phyloP scores from a whole-genome alignment of 2,113 vertebrate genomes.

The Otus sunia region DNA sequence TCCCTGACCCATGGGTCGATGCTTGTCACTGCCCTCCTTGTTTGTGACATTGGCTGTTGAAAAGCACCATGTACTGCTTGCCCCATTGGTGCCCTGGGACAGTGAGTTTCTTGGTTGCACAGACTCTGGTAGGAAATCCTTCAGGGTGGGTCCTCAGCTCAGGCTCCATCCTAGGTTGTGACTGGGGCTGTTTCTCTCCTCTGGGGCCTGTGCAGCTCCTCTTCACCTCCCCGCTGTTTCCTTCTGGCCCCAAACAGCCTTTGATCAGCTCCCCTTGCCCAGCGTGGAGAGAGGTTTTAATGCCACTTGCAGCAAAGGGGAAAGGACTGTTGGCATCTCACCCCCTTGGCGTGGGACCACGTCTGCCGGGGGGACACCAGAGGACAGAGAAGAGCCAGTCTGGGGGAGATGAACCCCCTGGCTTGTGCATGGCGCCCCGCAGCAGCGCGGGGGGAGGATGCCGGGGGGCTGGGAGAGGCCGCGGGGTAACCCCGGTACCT shows the following conservation, averaged over 20 bases:
- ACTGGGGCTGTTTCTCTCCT: background rate
- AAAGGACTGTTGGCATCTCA: background rate
- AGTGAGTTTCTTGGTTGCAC: background rate
- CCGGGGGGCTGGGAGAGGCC: background rate
- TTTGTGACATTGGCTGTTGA: background rate
- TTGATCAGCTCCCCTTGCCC: no score
- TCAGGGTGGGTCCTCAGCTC: background rate
- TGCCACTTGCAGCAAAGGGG: no score
- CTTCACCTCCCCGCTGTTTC: background rate
- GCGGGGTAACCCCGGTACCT: background rate
- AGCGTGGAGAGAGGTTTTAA: rapidly evolving
- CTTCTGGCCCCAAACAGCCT: background rate
- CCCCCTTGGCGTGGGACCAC: rapidly evolving
- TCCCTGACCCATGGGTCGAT: rapidly evolving
- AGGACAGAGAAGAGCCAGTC: background rate
- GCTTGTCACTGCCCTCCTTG: background rate
- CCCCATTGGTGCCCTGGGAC: background rate
- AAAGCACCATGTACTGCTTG: background rate
- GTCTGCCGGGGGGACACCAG: background rate
- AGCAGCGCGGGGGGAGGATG: background rate
- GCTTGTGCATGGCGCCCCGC: rapidly evolving
- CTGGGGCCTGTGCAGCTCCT: no score
- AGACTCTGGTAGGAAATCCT: background rate
- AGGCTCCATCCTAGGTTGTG: background rate
- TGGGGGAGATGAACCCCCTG: rapidly evolving